Conservation (phyloP, 2,113 vertebrate genomes). For the Oncorhynchus clarkii region DNA sequence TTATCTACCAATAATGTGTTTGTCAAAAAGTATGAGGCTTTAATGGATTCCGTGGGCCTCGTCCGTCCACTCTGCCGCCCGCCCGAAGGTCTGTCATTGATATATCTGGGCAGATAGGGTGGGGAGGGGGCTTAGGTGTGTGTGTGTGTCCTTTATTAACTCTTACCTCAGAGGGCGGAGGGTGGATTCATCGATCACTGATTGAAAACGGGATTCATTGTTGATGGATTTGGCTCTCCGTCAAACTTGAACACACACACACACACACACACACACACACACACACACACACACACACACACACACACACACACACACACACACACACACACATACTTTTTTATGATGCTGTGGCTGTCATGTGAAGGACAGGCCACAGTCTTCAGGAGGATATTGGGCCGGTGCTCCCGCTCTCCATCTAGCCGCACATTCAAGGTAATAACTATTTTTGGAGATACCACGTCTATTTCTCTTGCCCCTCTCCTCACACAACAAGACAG, state of each 20-base stretch:
- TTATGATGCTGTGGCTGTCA: conserved; percentile 7
- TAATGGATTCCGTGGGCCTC: conserved; percentile 78
- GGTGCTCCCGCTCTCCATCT: conserved; percentile 47
- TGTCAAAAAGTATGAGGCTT: conserved; percentile 77
- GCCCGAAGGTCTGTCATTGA: conserved; percentile 71
- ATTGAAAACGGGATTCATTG: conserved; percentile 16
- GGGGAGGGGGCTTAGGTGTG: not conserved
- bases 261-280: not conserved
- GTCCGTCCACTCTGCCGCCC: conserved; percentile 38
- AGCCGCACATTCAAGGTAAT: conserved; percentile 61
- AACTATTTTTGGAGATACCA: conserved; percentile 62
- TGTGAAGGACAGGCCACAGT: conserved; percentile 68
- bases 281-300: conserved; percentile 12
- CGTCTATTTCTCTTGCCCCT: conserved; percentile 22
- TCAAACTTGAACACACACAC: conserved; percentile 11
- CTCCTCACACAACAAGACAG: conserved; percentile 27
- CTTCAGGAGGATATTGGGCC: conserved; percentile 69
- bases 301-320: conserved; percentile 6
- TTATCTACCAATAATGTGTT: conserved; percentile 84
- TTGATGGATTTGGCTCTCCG: not conserved
- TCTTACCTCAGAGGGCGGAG: conserved; percentile 35
- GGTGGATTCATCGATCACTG: conserved; percentile 4
- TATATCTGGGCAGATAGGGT: conserved; percentile 62
- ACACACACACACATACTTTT: not conserved
- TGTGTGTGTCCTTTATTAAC: not conserved